Conservation (phyloP, 2,113 vertebrate genomes). For the Ascaphus truei region DNA sequence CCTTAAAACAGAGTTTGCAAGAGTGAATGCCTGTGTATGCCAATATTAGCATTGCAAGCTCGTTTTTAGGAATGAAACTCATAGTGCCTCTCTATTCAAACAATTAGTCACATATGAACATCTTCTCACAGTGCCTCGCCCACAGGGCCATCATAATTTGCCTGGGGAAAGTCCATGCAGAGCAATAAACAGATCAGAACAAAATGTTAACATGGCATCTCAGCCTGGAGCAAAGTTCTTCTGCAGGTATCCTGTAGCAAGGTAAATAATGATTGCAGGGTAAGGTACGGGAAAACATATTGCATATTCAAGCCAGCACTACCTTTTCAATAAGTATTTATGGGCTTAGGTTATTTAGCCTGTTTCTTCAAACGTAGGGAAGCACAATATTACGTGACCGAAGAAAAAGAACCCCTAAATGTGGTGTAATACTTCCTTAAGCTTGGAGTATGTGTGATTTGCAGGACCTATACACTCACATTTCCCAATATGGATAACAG, state of each 20-base stretch:
- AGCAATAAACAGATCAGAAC: neutral
- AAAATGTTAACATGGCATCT: neutral
- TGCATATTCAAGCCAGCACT: neutral
- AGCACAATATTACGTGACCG: no score
- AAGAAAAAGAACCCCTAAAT: no score
- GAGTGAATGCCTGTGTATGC: no score
- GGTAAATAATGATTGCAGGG: constrained; percentile 26
- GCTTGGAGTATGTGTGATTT: no score
- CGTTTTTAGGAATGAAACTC: no score
- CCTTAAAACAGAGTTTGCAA: no score
- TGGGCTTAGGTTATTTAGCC: neutral
- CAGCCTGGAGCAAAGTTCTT: constrained; percentile 7
- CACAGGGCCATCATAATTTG: neutral
- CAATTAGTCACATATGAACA: neutral
- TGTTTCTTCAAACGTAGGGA: no score
- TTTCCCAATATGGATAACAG: no score
- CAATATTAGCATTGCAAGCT: no score
- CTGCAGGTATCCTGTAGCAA: neutral
- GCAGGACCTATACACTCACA: no score
- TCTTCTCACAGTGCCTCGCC: neutral
- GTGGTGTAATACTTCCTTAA: no score
- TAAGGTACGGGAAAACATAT: constrained; percentile 18
- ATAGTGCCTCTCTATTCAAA: no score
- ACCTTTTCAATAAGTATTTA: neutral
- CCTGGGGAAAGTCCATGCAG: neutral